Percentiles rank a stretch among this genome's conserved stretches.
Conservation (phyloP, 2,797 vertebrate genomes). For the Eulemur albifrons region DNA sequence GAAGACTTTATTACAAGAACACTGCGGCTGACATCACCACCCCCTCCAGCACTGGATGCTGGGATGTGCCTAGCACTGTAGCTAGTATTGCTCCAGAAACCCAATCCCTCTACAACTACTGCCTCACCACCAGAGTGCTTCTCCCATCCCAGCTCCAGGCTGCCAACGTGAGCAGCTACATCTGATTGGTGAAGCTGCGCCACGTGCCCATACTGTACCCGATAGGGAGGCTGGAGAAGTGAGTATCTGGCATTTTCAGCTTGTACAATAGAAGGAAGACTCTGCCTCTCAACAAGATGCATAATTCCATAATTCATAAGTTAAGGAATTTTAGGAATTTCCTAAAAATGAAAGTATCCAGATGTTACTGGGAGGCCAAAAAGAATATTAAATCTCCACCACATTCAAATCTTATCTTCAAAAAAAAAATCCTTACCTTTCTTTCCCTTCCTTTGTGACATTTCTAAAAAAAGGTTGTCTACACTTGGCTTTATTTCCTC, state of each 20-base stretch:
- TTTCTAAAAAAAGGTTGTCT: neutral
- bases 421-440: neutral
- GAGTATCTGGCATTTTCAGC: neutral
- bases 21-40: no score
- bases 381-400: neutral
- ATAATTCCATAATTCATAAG: neutral
- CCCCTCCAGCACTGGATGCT: no score
- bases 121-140: neutral
- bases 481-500: neutral
- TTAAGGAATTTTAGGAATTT: neutral
- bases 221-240: neutral
- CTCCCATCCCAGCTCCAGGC: neutral
- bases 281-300: neutral
- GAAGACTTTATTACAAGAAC: neutral
- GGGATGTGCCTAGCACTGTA: neutral
- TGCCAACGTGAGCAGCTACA: neutral
- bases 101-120: neutral
- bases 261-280: neutral
- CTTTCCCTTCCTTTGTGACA: neutral
- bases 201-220: neutral
- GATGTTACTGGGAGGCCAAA: neutral
- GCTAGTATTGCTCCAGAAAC: neutral
- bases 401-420: neutral
- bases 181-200: neutral
- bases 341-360: neutral